phyloP scores from a whole-genome alignment of 2,113 vertebrate genomes.

The Colossoma macropomum region DNA sequence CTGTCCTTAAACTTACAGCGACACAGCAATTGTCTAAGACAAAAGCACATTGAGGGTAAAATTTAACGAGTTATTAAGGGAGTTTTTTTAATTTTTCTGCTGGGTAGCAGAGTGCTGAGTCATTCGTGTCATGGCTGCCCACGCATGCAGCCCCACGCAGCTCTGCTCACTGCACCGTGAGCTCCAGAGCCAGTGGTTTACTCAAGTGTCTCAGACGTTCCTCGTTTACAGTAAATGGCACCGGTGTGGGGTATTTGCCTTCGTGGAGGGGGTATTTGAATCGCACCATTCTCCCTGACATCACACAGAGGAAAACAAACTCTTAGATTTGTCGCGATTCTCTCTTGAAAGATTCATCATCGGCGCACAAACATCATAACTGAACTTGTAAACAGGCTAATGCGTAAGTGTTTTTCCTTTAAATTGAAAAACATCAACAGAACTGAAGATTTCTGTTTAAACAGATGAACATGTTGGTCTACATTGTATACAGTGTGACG shows the following conservation, averaged over 20 bases:
- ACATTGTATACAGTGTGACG: no score
- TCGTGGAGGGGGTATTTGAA: constrained; percentile 30
- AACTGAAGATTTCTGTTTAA: no score
- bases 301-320: constrained; percentile 9
- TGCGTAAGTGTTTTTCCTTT: no score
- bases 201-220: constrained; percentile 55
- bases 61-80: constrained; percentile 18
- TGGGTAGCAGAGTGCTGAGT: constrained; percentile 71
- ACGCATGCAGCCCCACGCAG: constrained; percentile 62
- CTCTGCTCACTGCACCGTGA: constrained; percentile 57
- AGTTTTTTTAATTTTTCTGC: constrained; percentile 39
- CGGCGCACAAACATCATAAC: no score
- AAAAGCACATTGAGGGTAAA: constrained; percentile 7
- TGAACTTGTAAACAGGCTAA: no score
- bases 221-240: constrained; percentile 76
- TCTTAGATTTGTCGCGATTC: no score
- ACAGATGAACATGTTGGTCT: no score
- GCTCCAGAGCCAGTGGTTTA: constrained; percentile 63
- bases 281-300: constrained; percentile 1
- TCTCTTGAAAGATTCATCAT: no score
- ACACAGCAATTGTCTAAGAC: background rate
- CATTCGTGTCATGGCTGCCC: constrained; percentile 72
- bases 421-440: no score
- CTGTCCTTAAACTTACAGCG: background rate
- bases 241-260: constrained; percentile 33